Evolutionary conservation across 64 coral and sea anemone genomes (phyloP), one percentile per base, ranked within the genome.

Genomic region (Exaiptasia diaphana): DNA sequence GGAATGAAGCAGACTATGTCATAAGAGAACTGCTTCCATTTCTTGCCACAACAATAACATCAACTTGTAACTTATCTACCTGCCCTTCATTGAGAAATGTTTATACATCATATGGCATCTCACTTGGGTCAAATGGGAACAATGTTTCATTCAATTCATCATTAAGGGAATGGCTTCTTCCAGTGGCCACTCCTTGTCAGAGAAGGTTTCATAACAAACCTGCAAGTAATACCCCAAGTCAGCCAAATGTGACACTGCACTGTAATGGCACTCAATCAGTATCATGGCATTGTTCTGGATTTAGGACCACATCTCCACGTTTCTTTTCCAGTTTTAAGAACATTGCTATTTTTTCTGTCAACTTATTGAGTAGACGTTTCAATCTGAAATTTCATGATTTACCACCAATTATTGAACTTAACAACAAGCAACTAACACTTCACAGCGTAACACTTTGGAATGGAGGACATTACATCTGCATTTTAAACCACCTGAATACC

Each of bases 251-350:
- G 67, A 86, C 71, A 46, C 54, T 76, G 53, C 64, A 86, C 32
- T 40, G 15, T 33, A 50, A 61, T 86, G 83, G 83, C 62, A 62
- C 56, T 53, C 30, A 38, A 50, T 63, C 53, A 15, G 37, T 15
- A 34, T 77, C 73, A 65, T 86, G 83, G 83, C 83, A 77, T 38
- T 86, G 83, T 65, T 18, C 54, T 75, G 73, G 58, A 74, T 75
- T 44, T 33, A 75, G 73, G 64, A 65, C 31, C 75, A 75, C 10
- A 34, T 49, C 73, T 29, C 41, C 34, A 41, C 58, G 70, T 58
- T 76, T 30, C 64, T 86, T 63, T 38, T 5, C 54, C 22, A 36
- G 28, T 79, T 79, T 59, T 15, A 79, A 79, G 41, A 80, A 60
- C 29, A 30, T 67, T 67, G 25, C 34, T 67, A 33, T 67, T 33